Conservation (phyloP, 2,113 vertebrate genomes). For the Antechinus flavipes region DNA sequence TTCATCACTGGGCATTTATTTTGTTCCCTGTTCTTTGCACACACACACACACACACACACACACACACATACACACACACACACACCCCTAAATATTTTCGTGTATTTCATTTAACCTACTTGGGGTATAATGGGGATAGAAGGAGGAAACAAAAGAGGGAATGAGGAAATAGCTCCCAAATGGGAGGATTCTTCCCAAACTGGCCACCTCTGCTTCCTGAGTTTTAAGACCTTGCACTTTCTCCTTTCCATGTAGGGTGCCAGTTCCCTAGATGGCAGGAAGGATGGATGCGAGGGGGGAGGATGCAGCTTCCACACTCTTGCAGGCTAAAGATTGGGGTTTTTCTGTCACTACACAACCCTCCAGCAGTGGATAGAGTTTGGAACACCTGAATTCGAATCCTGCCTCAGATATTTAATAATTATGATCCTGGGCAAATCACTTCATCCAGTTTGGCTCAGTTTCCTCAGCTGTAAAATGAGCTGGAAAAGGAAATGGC, state of each 20-base stretch:
- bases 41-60: no score
- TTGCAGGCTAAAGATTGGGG: not conserved
- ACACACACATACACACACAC: not conserved
- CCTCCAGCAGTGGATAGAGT: not conserved
- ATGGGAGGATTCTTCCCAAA: not conserved
- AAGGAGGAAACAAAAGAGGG: not conserved
- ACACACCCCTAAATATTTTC: not conserved
- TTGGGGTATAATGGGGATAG: not conserved
- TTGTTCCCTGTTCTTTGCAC: not conserved
- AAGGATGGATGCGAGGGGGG: not conserved
- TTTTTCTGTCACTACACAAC: not conserved
- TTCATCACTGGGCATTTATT: not conserved
- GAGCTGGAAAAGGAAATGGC: not conserved
- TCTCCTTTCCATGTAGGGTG: not conserved
- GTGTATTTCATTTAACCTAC: not conserved
- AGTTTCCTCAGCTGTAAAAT: not conserved
- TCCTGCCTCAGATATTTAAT: not conserved
- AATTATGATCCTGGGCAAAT: not conserved
- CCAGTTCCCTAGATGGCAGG: not conserved
- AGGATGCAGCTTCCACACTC: not conserved
- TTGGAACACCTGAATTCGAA: not conserved
- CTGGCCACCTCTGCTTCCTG: not conserved
- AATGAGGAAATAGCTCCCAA: not conserved
- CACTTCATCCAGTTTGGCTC: not conserved
- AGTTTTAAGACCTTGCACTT: not conserved